These are phyloP conservation scores for Calliopum simillimum DNA, from an alignment of 2,888 invertebrate species.

Conservation along the genomic window DNA sequence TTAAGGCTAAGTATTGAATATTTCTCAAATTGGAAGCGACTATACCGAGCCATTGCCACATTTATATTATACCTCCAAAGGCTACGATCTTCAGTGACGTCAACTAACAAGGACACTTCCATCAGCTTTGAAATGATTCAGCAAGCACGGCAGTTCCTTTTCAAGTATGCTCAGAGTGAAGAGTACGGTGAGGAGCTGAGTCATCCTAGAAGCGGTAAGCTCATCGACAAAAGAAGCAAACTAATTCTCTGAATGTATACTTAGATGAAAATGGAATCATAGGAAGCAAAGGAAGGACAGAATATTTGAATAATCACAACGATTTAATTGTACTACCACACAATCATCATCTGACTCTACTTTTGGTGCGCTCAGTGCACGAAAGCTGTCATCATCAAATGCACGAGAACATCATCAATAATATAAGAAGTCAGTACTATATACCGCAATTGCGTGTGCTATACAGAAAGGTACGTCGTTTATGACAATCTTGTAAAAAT, in stretches of 20 bases:
- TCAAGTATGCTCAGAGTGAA: conserved; percentile 19
- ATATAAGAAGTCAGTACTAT: conserved; percentile 28
- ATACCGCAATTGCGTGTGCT: conserved; percentile 31
- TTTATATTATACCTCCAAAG: conserved; percentile 15
- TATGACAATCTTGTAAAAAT: conserved; percentile 35
- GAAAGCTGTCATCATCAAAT: conserved; percentile 32
- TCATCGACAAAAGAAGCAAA: conserved; percentile 23
- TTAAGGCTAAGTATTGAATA: too few species aligned
- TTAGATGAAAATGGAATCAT: conserved; percentile 31
- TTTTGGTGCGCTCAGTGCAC: conserved; percentile 29
- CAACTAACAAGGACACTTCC: neutral
- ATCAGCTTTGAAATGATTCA: conserved; percentile 1
- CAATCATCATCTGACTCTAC: conserved; percentile 33
- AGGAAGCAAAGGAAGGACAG: conserved; percentile 17
- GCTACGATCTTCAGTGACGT: neutral
- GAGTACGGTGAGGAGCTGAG: conserved; percentile 29
- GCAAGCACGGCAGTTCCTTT: neutral
- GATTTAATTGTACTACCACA: conserved; percentile 23
- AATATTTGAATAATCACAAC: conserved; percentile 32
- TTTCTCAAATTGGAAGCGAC: too few species aligned
- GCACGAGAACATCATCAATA: conserved; percentile 32
- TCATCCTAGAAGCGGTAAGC: conserved; percentile 27
- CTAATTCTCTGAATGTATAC: conserved; percentile 34
- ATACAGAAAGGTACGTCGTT: conserved; percentile 30
- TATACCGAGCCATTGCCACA: too few species aligned